phyloP scores from a whole-genome alignment of 2,888 invertebrate genomes.

The Coelinius sp. region DNA sequence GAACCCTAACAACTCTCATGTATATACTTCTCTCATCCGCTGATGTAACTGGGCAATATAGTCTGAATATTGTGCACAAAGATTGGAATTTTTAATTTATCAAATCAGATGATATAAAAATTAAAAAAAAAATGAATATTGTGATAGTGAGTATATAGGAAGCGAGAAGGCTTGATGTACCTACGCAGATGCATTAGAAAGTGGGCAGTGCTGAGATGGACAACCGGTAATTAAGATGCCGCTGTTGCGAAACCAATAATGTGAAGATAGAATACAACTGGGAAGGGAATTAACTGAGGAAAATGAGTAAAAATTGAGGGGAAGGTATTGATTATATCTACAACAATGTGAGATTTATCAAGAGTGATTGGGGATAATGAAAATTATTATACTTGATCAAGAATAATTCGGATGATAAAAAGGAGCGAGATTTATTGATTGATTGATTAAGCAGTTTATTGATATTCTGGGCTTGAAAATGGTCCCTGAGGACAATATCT shows the following conservation, averaged over 20 bases:
- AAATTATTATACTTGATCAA: neutral
- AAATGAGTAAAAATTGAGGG: conserved; percentile 23
- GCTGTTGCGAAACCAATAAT: conserved; percentile 40
- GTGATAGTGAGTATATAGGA: conserved; percentile 10
- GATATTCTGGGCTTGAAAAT: too few relatives aligned
- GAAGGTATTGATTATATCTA: conserved; percentile 21
- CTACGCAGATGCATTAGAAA: conserved; percentile 61
- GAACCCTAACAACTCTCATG: neutral
- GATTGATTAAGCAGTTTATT: too few relatives aligned
- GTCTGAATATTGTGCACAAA: neutral
- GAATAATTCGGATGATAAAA: neutral
- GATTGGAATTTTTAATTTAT: conserved; percentile 17
- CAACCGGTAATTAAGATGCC: conserved; percentile 63
- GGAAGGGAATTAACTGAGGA: conserved; percentile 13
- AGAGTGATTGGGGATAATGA: neutral
- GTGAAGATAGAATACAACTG: conserved; percentile 35
- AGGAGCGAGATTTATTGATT: too few relatives aligned
- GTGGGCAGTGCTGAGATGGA: conserved; percentile 53
- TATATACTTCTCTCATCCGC: neutral
- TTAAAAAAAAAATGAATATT: neutral
- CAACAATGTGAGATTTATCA: neutral
- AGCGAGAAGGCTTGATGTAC: neutral
- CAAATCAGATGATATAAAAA: conserved; percentile 10
- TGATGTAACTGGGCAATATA: neutral
- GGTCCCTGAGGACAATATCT: too few relatives aligned